A percentile compares a stretch with the other conserved stretches of the same genome.
Evolutionary conservation across 2,888 invertebrate species (phyloP).

Genomic region (Standfussiana lucernea): DNA sequence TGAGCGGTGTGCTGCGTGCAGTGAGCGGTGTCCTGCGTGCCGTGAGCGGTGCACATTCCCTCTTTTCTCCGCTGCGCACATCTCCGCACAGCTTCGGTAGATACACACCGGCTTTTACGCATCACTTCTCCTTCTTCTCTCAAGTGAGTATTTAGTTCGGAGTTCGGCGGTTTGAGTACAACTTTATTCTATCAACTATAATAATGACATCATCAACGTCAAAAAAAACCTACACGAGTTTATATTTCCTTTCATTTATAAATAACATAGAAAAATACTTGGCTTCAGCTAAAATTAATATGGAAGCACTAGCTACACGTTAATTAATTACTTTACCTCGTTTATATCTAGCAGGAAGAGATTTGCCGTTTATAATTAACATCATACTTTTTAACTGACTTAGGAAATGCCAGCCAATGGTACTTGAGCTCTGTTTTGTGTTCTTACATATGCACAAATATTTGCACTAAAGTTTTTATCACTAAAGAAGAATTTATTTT

Average conservation of each 20-base stretch:
- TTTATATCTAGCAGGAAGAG: conserved; percentile 63
- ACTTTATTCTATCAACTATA: background rate
- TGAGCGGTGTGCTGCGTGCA: too few species aligned
- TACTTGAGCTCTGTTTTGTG: conserved; percentile 42
- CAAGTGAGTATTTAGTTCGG: background rate
- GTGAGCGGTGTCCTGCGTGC: too few species aligned
- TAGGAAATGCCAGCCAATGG: conserved; percentile 46
- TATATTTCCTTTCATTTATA: conserved; percentile 25
- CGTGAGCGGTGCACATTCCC: too few species aligned
- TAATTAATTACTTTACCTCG: conserved; percentile 58
- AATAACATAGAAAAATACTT: conserved; percentile 35
- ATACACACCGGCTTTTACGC: too few species aligned
- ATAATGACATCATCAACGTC: conserved; percentile 16
- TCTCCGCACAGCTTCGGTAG: too few species aligned
- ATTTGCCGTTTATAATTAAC: conserved; percentile 57
- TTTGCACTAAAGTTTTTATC: background rate
- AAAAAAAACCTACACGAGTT: conserved; percentile 10
- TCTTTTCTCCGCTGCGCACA: too few species aligned
- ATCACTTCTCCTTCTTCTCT: too few species aligned
- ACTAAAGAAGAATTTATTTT: background rate
- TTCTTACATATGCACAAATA: background rate
- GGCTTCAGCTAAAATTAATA: conserved; percentile 41
- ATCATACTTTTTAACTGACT: conserved; percentile 53
- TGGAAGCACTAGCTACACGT: conserved; percentile 28
- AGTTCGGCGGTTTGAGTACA: background rate